Percentiles rank a stretch among this genome's conserved stretches.
These are phyloP conservation scores for Lycaena phlaeas DNA, from an alignment of 2,888 invertebrate species.

Conservation along the genomic window DNA sequence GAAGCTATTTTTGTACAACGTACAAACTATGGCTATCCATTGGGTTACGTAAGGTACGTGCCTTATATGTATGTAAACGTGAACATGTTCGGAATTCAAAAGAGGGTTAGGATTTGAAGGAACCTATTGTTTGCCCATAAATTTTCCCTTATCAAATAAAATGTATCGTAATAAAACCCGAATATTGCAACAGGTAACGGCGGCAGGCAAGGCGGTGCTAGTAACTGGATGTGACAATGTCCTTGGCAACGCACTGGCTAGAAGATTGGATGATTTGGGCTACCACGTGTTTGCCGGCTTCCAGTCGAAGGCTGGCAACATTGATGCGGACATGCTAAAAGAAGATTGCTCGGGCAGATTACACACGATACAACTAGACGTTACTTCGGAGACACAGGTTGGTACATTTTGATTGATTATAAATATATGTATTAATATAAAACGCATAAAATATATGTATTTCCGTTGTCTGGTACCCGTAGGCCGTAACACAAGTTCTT, in stretches of 20 bases:
- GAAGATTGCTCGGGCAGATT: constrained; percentile 83
- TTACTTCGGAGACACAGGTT: constrained; percentile 83
- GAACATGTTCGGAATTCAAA: not conserved
- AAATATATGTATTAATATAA: too few species aligned
- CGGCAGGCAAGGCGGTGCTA: constrained; percentile 86
- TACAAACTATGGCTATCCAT: too few species aligned
- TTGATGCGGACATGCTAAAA: constrained; percentile 82
- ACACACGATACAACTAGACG: constrained; percentile 84
- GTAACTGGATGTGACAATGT: constrained; percentile 89
- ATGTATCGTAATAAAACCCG: too few species aligned
- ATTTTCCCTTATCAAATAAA: too few species aligned
- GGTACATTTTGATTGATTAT: too few species aligned
- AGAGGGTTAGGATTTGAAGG: not conserved
- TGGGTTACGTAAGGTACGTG: too few species aligned
- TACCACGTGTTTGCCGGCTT: constrained; percentile 93
- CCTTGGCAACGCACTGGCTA: constrained; percentile 81
- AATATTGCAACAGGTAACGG: constrained; percentile 76
- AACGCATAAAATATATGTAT: too few species aligned
- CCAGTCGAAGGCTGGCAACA: constrained; percentile 76
- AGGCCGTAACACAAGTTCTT: too few species aligned
- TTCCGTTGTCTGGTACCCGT: too few species aligned
- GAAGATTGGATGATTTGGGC: constrained; percentile 85
- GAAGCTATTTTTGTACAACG: too few species aligned
- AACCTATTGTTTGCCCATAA: not conserved
- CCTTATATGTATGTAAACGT: not conserved